A percentile compares a stretch with the other conserved stretches of the same genome.
phyloP scores from a whole-genome alignment of 2,113 vertebrate genomes.

The Formicarius rufipectus region DNA sequence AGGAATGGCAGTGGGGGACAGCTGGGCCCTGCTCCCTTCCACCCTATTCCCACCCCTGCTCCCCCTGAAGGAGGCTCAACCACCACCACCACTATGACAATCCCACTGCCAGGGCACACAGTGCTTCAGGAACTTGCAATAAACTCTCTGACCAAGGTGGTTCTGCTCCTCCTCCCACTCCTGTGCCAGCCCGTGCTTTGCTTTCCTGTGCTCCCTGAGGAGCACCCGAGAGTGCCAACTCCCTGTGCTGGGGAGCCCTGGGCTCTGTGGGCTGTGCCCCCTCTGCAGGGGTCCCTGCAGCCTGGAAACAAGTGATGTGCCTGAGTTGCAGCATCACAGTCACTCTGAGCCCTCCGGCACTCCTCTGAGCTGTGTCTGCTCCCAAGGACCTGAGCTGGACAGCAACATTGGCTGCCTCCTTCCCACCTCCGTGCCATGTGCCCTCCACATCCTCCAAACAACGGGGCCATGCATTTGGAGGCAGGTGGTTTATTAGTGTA shows the following conservation, averaged over 20 bases:
- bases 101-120: accelerated
- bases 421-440: accelerated
- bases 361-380: accelerated
- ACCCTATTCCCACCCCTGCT: background rate
- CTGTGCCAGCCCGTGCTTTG: background rate
- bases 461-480: accelerated
- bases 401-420: background rate
- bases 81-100: background rate
- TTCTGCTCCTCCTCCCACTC: background rate
- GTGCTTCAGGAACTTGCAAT: slow-evolving; percentile 6
- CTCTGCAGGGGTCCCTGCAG: background rate
- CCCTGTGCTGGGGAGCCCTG: background rate
- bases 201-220: background rate
- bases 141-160: slow-evolving; percentile 31
- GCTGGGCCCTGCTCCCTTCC: background rate
- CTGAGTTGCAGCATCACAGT: background rate
- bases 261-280: background rate
- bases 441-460: background rate
- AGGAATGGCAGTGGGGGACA: accelerated
- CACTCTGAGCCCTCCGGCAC: background rate
- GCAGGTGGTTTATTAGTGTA: slow-evolving; percentile 25
- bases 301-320: accelerated
- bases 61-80: background rate
- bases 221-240: accelerated
- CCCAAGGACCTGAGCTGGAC: background rate